Percentiles rank a stretch among this genome's conserved stretches.
These are phyloP conservation scores for Plebejus argus DNA, from an alignment of 2,888 invertebrate genomes.

Conservation along the genomic window DNA sequence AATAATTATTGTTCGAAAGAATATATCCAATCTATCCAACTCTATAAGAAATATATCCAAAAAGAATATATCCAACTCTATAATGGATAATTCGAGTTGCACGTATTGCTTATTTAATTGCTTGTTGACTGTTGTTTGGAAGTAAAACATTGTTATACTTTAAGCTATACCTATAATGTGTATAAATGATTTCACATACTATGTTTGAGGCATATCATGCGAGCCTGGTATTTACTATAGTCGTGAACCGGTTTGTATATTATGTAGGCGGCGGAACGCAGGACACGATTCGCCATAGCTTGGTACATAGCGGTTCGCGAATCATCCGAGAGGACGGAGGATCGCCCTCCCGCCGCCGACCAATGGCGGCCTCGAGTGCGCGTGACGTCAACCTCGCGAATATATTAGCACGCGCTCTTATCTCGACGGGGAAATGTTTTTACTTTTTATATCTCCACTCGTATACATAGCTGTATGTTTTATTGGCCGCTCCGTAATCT, in stretches of 20 bases:
- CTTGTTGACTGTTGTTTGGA: not conserved
- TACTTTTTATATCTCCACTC: constrained; percentile 43
- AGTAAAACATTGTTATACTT: not conserved
- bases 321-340: constrained; percentile 77
- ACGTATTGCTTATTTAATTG: too few relatives aligned
- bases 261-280: constrained; percentile 51
- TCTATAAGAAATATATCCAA: too few relatives aligned
- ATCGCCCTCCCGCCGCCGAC: constrained; percentile 72
- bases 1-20: not conserved
- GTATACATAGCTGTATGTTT: constrained; percentile 37
- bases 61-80: too few relatives aligned
- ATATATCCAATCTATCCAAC: too few relatives aligned
- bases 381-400: constrained; percentile 65
- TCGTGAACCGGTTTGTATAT: constrained; percentile 39
- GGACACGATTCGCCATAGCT: constrained; percentile 63
- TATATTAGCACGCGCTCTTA: constrained; percentile 62
- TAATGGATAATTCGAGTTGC: too few relatives aligned
- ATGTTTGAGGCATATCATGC: constrained; percentile 44
- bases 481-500: constrained; percentile 24
- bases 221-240: constrained; percentile 52
- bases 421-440: constrained; percentile 45
- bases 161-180: not conserved
- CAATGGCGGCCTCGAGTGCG: constrained; percentile 64
- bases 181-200: not conserved
- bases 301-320: constrained; percentile 65